A percentile compares a stretch with the other conserved stretches of the same genome.
phyloP scores from a whole-genome alignment of 2,888 invertebrate genomes.

The Macroteleia sp. region DNA sequence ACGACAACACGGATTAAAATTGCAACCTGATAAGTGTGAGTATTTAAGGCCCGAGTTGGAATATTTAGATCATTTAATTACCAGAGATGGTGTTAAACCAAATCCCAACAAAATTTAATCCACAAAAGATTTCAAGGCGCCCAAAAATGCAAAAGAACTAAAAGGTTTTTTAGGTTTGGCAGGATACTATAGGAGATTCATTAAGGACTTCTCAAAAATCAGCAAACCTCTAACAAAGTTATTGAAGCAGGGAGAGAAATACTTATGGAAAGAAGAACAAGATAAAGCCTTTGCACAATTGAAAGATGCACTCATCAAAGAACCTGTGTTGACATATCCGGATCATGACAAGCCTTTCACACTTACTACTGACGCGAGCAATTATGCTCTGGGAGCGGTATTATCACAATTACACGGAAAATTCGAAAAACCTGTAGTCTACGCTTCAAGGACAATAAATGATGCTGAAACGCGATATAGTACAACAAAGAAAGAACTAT shows the following conservation, averaged over 20 bases:
- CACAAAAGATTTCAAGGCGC: neutral
- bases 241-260: neutral
- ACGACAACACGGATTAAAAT: neutral
- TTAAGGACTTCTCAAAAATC: neutral
- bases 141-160: neutral
- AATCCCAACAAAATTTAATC: neutral
- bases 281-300: neutral
- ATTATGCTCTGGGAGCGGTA: no score
- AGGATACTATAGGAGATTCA: conserved; percentile 1
- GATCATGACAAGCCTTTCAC: conserved; percentile 4
- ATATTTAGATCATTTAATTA: conserved; percentile 2
- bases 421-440: neutral
- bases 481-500: neutral
- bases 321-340: neutral
- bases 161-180: conserved; percentile 8
- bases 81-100: neutral
- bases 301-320: neutral
- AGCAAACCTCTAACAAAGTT: neutral
- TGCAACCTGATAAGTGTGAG: no score
- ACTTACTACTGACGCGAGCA: conserved; percentile 2
- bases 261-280: conserved; percentile 1
- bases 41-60: neutral
- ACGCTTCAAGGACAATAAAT: neutral
- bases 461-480: neutral
- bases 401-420: neutral